Conservation (phyloP, 2,888 invertebrate species). For the Amiota minor region DNA sequence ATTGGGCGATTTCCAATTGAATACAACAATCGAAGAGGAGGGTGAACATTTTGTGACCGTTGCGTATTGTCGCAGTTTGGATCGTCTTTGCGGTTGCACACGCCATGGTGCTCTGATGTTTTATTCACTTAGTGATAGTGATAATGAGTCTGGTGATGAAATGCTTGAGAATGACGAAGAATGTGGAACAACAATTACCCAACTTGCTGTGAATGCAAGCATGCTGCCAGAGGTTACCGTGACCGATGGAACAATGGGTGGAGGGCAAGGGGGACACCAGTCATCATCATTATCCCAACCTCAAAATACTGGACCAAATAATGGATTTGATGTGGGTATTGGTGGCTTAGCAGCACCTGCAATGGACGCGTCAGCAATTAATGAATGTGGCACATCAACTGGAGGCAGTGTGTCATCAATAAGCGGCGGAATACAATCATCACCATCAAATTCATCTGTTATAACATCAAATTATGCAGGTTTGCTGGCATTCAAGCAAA, state of each 20-base stretch:
- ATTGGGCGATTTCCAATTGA: slow-evolving; percentile 80
- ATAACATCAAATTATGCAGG: slow-evolving; percentile 56
- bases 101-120: slow-evolving; percentile 87
- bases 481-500: slow-evolving; percentile 76
- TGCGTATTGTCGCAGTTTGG: slow-evolving; percentile 90
- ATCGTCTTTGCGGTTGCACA: slow-evolving; percentile 88
- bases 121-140: slow-evolving; percentile 83
- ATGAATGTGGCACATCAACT: slow-evolving; percentile 11
- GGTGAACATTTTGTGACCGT: slow-evolving; percentile 85
- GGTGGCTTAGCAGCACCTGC: too few relatives aligned
- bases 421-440: slow-evolving; percentile 54
- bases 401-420: slow-evolving; percentile 29
- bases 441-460: slow-evolving; percentile 56
- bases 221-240: slow-evolving; percentile 55
- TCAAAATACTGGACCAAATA: slow-evolving; percentile 2
- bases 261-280: not conserved
- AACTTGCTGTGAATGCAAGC: slow-evolving; percentile 34
- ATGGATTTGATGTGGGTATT: slow-evolving; percentile 36
- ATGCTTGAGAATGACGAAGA: slow-evolving; percentile 80
- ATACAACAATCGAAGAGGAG: slow-evolving; percentile 81
- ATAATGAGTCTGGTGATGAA: slow-evolving; percentile 82
- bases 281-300: slow-evolving; percentile 14
- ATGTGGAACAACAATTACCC: slow-evolving; percentile 59
- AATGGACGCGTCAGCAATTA: slow-evolving; percentile 40
- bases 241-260: slow-evolving; percentile 56